Base-by-base conservation (phyloP, 2,797 vertebrate genomes). In the Squalus acanthias region DNA sequence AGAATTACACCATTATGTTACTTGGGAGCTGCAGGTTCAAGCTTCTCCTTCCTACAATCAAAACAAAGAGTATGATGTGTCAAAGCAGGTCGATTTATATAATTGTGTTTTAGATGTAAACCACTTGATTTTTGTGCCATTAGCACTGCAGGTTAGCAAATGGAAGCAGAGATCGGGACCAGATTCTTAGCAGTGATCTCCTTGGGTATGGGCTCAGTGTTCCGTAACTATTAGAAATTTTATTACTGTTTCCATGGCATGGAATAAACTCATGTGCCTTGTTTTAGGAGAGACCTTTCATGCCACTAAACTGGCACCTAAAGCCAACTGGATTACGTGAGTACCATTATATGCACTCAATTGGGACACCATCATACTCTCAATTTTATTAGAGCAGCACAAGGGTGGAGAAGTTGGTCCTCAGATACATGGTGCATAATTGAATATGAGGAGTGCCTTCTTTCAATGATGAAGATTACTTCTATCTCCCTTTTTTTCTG, bases 51-150 rank as follows among this genome's bases (percentile, higher is more conserved):
- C n/a, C n/a, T 93, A 20, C 91, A 91, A n/a, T 63, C 13, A 93
- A 63, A 93, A 39, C 65, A 22, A 67, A 67, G 63, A 67, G 17
- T 89, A 92, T 7, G 60, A 67, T 92, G 7, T 67, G 60, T 92
- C 65, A 93, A 93, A 93, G n/a, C 63, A 93, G 65, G 20, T 69
- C 91, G 26, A 22, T 69, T 93, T 67, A 69, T 93, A 8, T 39
- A 5, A 67, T 67, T 33, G 63, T 93, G 91, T 69, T 93, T 93
- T 24, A 8, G 65, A 93, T 69, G 91, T 46, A 46, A 93, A 93
- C 39, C 88, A 65, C 15, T 89, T 89, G 4, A 63, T n/a, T 91
- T 93, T 93, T 93, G 87, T 91, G 91, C 91, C 91, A 93, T 93
- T 93, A 93, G 46, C 39, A 67, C 5, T 85, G 17, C 60, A 10